Conservation (phyloP, 2,797 vertebrate genomes). For the Toxotes lorentzi region DNA sequence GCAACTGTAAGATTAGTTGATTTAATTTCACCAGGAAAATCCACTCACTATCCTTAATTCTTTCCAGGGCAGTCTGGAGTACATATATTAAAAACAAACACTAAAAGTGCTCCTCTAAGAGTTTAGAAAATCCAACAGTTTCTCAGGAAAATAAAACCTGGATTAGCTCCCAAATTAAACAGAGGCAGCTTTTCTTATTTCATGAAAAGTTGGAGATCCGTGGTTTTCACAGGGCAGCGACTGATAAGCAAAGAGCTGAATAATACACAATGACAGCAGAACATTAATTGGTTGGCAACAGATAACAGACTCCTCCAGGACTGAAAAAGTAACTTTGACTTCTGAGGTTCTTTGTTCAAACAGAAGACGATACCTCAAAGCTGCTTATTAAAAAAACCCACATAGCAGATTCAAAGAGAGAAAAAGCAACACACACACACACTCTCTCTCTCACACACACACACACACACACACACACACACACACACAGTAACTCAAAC, state of each 20-base stretch:
- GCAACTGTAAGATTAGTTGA: not conserved
- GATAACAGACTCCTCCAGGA: conserved; percentile 37
- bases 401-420: conserved; percentile 18
- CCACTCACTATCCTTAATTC: not conserved
- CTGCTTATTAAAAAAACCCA: conserved; percentile 30
- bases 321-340: conserved; percentile 25
- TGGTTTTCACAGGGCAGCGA: not conserved
- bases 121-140: not conserved
- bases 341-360: conserved; percentile 37
- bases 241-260: conserved; percentile 14
- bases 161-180: not conserved
- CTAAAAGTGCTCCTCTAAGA: not conserved
- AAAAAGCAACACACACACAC: not conserved
- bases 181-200: not conserved
- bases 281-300: conserved; percentile 24
- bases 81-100: not conserved
- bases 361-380: conserved; percentile 42
- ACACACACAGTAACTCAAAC: not conserved
- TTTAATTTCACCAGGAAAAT: not conserved
- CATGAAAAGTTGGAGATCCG: not conserved
- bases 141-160: not conserved
- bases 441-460: too few relatives aligned
- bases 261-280: conserved; percentile 17
- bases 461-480: not conserved
- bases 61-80: not conserved